Evolutionary conservation across 2,113 vertebrate genomes (phyloP), one percentile per base, ranked within the genome.

Genomic region (Gavia stellata): DNA sequence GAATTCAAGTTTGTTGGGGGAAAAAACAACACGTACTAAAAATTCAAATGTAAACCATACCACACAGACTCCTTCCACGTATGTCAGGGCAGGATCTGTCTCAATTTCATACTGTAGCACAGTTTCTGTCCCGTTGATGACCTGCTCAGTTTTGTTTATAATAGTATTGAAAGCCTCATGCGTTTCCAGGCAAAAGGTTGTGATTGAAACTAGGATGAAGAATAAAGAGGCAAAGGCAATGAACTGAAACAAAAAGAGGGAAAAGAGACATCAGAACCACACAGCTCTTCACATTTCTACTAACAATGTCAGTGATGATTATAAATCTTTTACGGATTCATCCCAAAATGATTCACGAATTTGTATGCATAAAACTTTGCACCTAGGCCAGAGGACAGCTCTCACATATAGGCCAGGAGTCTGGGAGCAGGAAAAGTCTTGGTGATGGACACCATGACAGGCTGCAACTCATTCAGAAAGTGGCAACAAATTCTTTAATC

Each of bases 41-140:
- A 99, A 99, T 97, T 99, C 99, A 72, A 99, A 99, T 85, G 99
- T 99, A 98, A 99, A 99, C 99, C 99, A 99, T 58, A 99, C 98
- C 71, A 99, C 99, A 10, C 99, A 99, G 66, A 99, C 99, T 13
- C 99, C 99, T 98, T 99, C 99, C 85, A 99, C 98, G 0, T 99
- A 99, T 0, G 99, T 99, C 96, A 99, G 98, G 3, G 99, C 99
- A 40, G 99, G 99, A 97, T 99, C 99, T 8, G 99, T 99, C 97
- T 99, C 99, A 8, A 99, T 99, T 98, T 99, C 99, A 72, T 99
- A 99, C 88, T 99, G 98, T 8, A 98, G 98, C 93, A 98, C 98
- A 14, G 97, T 79, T 91, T 99, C 99, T 17, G 97, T 97, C 95
- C 98, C 98, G 0, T 99, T 99, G 91, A 98, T 73, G 12, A 98